phyloP scores from a whole-genome alignment of 2,888 invertebrate species.

The Piscicola geometra region DNA sequence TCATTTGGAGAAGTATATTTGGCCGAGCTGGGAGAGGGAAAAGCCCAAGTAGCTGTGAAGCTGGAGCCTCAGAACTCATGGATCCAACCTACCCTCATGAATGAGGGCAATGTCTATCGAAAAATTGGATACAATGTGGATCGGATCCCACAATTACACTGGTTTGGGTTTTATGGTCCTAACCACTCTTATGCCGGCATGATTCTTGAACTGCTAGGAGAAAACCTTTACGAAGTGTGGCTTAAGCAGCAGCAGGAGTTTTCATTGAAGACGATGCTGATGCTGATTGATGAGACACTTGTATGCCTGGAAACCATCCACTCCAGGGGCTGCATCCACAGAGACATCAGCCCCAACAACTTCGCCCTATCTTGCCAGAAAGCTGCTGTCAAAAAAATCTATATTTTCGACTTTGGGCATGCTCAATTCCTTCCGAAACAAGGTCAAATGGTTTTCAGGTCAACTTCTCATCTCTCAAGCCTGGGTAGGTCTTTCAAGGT shows the following conservation, averaged over 20 bases:
- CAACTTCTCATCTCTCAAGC: slow-evolving; percentile 45
- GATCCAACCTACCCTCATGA: slow-evolving; percentile 34
- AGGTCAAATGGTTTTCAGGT: slow-evolving; percentile 10
- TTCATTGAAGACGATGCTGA: slow-evolving; percentile 39
- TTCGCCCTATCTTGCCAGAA: slow-evolving; percentile 51
- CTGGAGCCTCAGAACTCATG: slow-evolving; percentile 37
- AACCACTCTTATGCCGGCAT: slow-evolving; percentile 34
- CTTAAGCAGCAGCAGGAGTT: slow-evolving; percentile 34
- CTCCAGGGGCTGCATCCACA: slow-evolving; percentile 93
- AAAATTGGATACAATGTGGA: slow-evolving; percentile 37
- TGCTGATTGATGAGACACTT: slow-evolving; percentile 40
- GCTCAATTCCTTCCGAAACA: slow-evolving; percentile 45
- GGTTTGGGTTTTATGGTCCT: slow-evolving; percentile 40
- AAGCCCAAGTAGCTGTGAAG: slow-evolving; percentile 40
- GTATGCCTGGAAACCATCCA: slow-evolving; percentile 73
- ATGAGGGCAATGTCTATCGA: slow-evolving; percentile 41
- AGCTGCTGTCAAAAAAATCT: slow-evolving; percentile 11
- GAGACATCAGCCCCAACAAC: slow-evolving; percentile 68
- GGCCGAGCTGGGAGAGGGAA: slow-evolving; percentile 25
- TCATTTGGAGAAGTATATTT: slow-evolving; percentile 42
- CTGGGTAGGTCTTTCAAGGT: slow-evolving; percentile 21
- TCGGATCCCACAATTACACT: slow-evolving; percentile 39
- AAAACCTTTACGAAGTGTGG: slow-evolving; percentile 37
- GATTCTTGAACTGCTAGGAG: slow-evolving; percentile 41
- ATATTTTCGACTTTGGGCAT: slow-evolving; percentile 57